phyloP scores from a whole-genome alignment of 1,140 invertebrate genomes.

The Physella acuta region DNA sequence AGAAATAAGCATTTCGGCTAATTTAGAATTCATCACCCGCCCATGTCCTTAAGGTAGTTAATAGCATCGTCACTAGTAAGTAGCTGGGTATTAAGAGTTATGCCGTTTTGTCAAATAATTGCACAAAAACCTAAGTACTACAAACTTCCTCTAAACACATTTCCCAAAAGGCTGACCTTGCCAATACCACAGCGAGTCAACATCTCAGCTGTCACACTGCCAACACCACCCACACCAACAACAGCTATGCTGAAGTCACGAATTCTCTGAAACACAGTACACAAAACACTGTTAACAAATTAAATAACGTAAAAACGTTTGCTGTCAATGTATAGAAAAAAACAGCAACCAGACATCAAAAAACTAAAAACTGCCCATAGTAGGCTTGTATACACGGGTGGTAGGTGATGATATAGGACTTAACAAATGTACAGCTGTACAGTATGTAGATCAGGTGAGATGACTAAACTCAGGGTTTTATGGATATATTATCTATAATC shows the following conservation, averaged over 20 bases:
- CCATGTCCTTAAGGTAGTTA: not conserved
- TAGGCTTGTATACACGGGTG: not conserved
- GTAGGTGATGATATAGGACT: not conserved
- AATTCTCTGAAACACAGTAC: slow-evolving; percentile 69
- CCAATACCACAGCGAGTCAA: slow-evolving; percentile 94
- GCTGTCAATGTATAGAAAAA: not conserved
- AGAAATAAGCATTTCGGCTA: no score
- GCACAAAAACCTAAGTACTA: no score
- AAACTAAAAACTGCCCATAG: not conserved
- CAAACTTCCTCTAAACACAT: no score
- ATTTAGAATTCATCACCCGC: not conserved
- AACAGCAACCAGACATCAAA: not conserved
- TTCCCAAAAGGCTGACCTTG: slow-evolving; percentile 68
- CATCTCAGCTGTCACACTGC: slow-evolving; percentile 99
- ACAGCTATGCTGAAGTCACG: slow-evolving; percentile 86
- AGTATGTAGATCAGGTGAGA: no score
- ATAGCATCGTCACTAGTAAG: not conserved
- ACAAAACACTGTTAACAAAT: not conserved
- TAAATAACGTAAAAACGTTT: not conserved
- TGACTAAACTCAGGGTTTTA: no score
- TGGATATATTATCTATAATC: no score
- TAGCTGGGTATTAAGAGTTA: not conserved
- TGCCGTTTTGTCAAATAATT: not conserved
- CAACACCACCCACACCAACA: slow-evolving; percentile 98
- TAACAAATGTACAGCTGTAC: not conserved